Base-by-base conservation (phyloP, 35 echinoderm and acorn worm species). In the Apostichopus californicus region DNA sequence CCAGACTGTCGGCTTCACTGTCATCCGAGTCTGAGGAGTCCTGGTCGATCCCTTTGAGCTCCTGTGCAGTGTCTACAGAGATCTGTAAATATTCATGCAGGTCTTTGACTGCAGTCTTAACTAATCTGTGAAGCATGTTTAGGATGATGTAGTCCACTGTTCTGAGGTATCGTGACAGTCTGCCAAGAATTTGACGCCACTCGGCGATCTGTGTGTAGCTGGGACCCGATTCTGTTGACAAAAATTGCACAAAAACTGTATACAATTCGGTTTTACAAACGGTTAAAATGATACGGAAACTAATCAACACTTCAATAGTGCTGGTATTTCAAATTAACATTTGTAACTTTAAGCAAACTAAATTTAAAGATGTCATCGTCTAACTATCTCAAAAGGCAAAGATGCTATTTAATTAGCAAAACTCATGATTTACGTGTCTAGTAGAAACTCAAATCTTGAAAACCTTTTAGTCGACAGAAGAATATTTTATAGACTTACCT, bases 121-220 rank as follows among this genome's bases (percentile, higher is more conserved):
- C 95, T 34, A 99, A 66, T n/a, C 95, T 92, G 63, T 96, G 94
- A 9, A 99, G 91, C 83, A 99, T 91, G 72, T 99, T 94, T 2
- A 99, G 93, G 78, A 99, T 95, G 53, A 99, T 90, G 89, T 99
- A 99, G 86, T 99, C 97, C n/a, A 95, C 95, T 11, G 97, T 87
- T 9, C 95, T 94, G 13, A 99, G 92, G 77, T 95, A 99, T 22
- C 92, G 78, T 46, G 95, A 96, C 7, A 99, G 90, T 12, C 97
- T 93, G 4, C 87, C 81, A 4, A 99, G 95, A 55, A 99, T 96
- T 73, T 81, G 89, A 8, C 97, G 95, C 97, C 97, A 99, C 81
- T 99, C 93, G 21, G 97, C 97, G 59, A 99, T 99, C 89, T 99
- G 93, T 15, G 97, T 99, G 90, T 96, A 99, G 8, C 95, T 91